These are phyloP conservation scores for Mimachlamys varia DNA, from an alignment of 2,888 invertebrate species.

Conservation along the genomic window DNA sequence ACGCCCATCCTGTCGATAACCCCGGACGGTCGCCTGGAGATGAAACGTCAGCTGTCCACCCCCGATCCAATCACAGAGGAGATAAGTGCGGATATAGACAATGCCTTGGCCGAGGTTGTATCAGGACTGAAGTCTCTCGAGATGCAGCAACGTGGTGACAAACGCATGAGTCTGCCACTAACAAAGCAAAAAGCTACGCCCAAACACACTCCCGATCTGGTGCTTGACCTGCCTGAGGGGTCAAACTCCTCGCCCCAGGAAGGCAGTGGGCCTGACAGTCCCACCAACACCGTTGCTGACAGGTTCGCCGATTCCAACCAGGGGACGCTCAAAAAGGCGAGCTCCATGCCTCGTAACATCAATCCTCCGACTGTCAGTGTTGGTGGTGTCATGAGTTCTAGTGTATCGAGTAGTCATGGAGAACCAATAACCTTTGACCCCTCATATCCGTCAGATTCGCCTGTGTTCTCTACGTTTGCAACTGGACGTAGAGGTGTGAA, in stretches of 20 bases:
- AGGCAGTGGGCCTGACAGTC: slow-evolving; percentile 73
- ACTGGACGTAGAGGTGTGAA: neutral
- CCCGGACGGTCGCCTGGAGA: neutral
- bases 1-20: slow-evolving; percentile 22
- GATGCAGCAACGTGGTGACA: slow-evolving; percentile 76
- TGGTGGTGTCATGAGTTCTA: slow-evolving; percentile 1
- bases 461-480: slow-evolving; percentile 46
- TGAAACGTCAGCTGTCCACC: slow-evolving; percentile 40
- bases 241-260: slow-evolving; percentile 73
- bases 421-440: slow-evolving; percentile 22
- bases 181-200: slow-evolving; percentile 72
- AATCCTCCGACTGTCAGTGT: slow-evolving; percentile 41
- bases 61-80: slow-evolving; percentile 61
- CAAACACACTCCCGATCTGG: slow-evolving; percentile 80
- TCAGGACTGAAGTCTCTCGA: slow-evolving; percentile 79
- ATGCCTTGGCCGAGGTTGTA: slow-evolving; percentile 81
- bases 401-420: neutral
- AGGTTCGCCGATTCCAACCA: slow-evolving; percentile 91
- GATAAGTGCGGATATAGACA: slow-evolving; percentile 77
- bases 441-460: slow-evolving; percentile 48
- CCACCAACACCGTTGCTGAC: slow-evolving; percentile 86
- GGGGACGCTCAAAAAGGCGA: slow-evolving; percentile 88
- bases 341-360: slow-evolving; percentile 68
- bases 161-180: slow-evolving; percentile 73
- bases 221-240: slow-evolving; percentile 79